These are phyloP conservation scores for Elephas maximus DNA, from an alignment of 2,113 vertebrate species.

Conservation along the genomic window DNA sequence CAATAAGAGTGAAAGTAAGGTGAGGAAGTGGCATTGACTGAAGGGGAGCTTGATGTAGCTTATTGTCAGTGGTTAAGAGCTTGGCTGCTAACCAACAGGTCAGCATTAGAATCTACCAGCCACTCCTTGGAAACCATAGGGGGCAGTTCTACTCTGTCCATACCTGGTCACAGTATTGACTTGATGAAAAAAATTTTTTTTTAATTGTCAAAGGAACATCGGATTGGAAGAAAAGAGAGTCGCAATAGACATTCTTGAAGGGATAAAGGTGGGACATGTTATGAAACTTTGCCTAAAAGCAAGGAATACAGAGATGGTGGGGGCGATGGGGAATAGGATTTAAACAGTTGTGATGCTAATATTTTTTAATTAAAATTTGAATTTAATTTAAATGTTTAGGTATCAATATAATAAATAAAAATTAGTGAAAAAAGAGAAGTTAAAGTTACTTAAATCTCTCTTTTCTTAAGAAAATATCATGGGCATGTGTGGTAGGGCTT, in stretches of 20 bases:
- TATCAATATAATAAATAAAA: background rate
- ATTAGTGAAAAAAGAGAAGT: background rate
- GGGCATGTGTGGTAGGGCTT: background rate
- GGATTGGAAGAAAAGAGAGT: background rate
- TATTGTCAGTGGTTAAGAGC: too few species aligned
- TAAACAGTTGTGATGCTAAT: background rate
- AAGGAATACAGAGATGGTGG: background rate
- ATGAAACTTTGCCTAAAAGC: background rate
- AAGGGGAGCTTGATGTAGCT: background rate
- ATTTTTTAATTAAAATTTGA: background rate
- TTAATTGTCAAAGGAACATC: background rate
- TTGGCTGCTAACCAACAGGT: too few species aligned
- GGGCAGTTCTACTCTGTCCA: too few species aligned
- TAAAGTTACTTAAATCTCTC: background rate
- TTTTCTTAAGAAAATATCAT: background rate
- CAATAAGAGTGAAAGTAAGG: background rate
- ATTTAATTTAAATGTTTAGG: constrained; percentile 45
- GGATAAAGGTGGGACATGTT: background rate
- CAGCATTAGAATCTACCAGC: too few species aligned
- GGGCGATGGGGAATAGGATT: background rate
- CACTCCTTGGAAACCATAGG: too few species aligned
- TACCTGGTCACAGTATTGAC: too few species aligned
- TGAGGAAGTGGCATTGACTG: background rate
- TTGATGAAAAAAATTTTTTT: too few species aligned
- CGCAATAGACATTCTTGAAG: background rate